Base-by-base conservation (phyloP, 2,113 vertebrate species). In the Pyrgilauda ruficollis region DNA sequence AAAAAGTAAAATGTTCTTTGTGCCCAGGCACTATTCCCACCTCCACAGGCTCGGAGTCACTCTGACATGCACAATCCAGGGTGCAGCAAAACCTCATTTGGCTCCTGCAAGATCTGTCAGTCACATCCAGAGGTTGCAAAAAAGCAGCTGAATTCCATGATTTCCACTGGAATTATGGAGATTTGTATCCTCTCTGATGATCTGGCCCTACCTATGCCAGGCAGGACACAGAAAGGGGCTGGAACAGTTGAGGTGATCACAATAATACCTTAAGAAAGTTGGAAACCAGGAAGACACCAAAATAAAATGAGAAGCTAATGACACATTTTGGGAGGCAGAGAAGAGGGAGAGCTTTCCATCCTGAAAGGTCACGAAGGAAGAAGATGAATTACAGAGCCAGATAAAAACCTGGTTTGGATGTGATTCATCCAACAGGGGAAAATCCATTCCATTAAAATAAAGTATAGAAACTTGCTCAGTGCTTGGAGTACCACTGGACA, bases 41-140 rank as follows among this genome's bases (percentile, higher is more conserved):
- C 49, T 88, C 61, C 64, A 41, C 27, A 58, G 55, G 49, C n/a
- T 68, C 74, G 87, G 96, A 95, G 79, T 95, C 95, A 83, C 69
- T 67, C 69, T 62, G 82, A 41, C 37, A 33, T 8, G 10, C 21
- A 53, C 78, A 69, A 13, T 20, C 61, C 52, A 66, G 39, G 56
- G 20, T 56, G 67, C 3, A 46, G 21, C 75, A 64, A 74, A 89
- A 24, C 16, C 62, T 63, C 50, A 6, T 44, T 13, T 66, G 47
- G 75, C 31, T 72, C 31, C 7, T 5, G 23, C 22, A 53, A 53
- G 33, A 39, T 19, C 41, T 66, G 31, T 17, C 61, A 35, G 76
- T 39, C 20, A 21, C 44, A 63, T 78, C 43, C 66, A 49, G 43
- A 55, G 41, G 18, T 16, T 28, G 39, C 46, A 59, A 56, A n/a